Evolutionary conservation across 2,888 invertebrate species (phyloP).

Genomic region (Caenorhabditis sp.): DNA sequence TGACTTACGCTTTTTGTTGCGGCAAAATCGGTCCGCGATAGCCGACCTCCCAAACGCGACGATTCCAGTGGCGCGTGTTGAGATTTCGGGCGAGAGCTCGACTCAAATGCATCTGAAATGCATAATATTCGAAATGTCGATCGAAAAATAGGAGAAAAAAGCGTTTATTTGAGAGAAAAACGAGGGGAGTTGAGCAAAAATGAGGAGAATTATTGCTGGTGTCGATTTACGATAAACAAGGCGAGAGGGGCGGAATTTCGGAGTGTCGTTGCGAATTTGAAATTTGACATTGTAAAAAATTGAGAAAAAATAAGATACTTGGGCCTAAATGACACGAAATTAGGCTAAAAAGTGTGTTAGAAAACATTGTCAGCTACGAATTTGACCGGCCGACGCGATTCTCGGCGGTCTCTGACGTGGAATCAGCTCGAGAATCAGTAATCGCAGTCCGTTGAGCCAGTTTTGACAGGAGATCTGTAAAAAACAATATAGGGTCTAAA

Average conservation of each 20-base stretch:
- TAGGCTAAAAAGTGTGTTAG: too few species aligned
- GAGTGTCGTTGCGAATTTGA: conserved; percentile 26
- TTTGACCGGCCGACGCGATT: conserved; percentile 48
- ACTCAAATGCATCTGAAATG: conserved; percentile 61
- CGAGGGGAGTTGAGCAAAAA: conserved; percentile 8
- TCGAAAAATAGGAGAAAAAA: background rate
- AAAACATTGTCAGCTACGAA: too few species aligned
- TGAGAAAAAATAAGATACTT: conserved; percentile 16
- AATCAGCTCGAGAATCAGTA: conserved; percentile 42
- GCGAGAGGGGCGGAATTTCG: conserved; percentile 1
- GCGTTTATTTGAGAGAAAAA: background rate
- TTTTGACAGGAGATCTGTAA: conserved; percentile 5
- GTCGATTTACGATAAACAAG: too few species aligned
- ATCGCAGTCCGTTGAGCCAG: conserved; percentile 15
- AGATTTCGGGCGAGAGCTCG: conserved; percentile 64
- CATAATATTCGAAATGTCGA: too few species aligned
- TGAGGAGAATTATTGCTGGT: background rate
- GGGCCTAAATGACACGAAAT: too few species aligned
- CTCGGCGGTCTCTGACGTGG: conserved; percentile 9
- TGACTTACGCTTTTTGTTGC: conserved; percentile 74
- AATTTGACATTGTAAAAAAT: too few species aligned
- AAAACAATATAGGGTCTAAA: too few species aligned
- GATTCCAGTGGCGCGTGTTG: conserved; percentile 75
- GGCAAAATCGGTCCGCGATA: conserved; percentile 75
- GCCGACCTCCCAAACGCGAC: conserved; percentile 77